Base-by-base conservation (phyloP, 2,113 vertebrate genomes). In the Antennarius striatus region DNA sequence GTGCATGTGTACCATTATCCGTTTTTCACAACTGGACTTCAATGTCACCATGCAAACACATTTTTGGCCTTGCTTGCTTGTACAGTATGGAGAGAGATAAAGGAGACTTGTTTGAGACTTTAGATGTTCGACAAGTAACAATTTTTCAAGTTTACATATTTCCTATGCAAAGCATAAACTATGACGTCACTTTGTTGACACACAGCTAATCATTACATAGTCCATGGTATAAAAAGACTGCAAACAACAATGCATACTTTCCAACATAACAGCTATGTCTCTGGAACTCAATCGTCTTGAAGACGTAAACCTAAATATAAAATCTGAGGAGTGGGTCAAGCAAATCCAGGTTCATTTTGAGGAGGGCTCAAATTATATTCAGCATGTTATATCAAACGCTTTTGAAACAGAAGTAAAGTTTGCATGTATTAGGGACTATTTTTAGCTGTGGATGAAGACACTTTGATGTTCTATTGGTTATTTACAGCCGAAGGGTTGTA, bases 11-110 rank as follows among this genome's bases (percentile, higher is more conserved):
- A 52, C 65, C 48, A 63, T 71, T 30, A 81, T 64, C 57, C 7
- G 40, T 75, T 64, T 67, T 76, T 81, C 61, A 67, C 52, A 32
- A 17, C 63, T 30, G 74, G 50, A 71, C 61, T 63, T 66, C 15
- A 46, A 36, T 54, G 53, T 59, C 22, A 28, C 60, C 15, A 46
- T 8, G 10, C 30, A 63, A 69, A 59, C 73, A 65, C 52, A 66
- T 73, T 71, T 79, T 71, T 73, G 52, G 55, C 61, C 11, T 40
- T 11, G 32, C 43, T 49, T 63, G n/a, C 53, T 14, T 57, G 6
- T 60, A 57, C 57, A 56, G 15, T 48, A 17, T 5, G 29, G 30
- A 9, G 10, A 3, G 10, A n/a, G n/a, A n/a, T n/a, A n/a, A n/a
- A n/a, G n/a, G n/a, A n/a, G n/a, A n/a, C n/a, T n/a, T n/a, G 32